These are phyloP conservation scores for Sorex araneus DNA, from an alignment of 2,113 vertebrate genomes.

Conservation along the genomic window DNA sequence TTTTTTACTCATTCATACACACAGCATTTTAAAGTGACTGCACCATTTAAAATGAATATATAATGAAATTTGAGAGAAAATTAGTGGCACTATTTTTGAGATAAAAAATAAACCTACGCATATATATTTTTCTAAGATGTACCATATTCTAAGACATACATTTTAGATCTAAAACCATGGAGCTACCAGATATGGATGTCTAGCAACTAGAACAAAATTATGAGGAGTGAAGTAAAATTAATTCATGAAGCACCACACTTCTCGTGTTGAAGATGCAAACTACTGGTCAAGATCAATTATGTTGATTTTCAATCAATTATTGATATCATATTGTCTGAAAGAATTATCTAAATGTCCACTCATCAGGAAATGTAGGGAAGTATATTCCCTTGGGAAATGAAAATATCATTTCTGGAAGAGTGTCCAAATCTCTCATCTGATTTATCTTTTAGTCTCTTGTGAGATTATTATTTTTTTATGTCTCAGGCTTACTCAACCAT, in stretches of 20 bases:
- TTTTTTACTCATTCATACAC: neutral
- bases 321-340: neutral
- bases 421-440: neutral
- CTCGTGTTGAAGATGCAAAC: neutral
- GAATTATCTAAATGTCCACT: neutral
- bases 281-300: neutral
- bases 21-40: neutral
- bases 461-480: neutral
- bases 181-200: neutral
- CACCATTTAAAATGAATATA: neutral
- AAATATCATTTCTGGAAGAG: neutral
- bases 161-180: neutral
- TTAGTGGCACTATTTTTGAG: neutral
- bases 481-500: neutral
- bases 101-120: neutral
- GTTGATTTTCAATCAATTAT: slow-evolving; percentile 33
- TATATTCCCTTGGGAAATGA: neutral
- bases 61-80: too few relatives aligned
- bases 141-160: neutral
- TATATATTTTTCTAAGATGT: neutral
- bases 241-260: neutral
- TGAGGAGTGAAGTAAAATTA: neutral
- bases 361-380: neutral
- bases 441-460: neutral
- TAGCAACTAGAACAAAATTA: neutral